phyloP scores from a whole-genome alignment of 53 echinoderm and acorn worm species.

The Pentamera pediparva region DNA sequence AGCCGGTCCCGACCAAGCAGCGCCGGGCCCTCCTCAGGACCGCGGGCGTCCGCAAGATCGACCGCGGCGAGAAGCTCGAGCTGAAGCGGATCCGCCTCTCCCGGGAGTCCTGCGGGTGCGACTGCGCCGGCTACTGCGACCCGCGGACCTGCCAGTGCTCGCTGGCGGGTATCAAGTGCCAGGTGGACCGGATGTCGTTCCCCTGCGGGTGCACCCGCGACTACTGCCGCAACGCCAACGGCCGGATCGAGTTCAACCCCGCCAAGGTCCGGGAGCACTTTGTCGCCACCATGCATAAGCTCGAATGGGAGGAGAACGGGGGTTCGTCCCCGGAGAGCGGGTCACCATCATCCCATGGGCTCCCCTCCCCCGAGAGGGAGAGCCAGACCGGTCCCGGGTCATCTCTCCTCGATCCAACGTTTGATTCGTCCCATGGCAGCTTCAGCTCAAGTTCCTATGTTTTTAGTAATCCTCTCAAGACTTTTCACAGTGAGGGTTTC shows the following conservation, averaged over 20 bases:
- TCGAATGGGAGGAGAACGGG: constrained; percentile 59
- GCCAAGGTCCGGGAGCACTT: constrained; percentile 87
- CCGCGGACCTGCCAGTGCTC: constrained; percentile 81
- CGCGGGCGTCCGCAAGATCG: constrained; percentile 88
- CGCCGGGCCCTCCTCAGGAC: constrained; percentile 67
- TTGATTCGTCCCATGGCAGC: constrained; percentile 6
- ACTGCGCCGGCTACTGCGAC: constrained; percentile 72
- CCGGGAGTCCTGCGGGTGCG: constrained; percentile 88
- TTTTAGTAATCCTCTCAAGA: constrained; percentile 42
- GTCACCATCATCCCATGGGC: constrained; percentile 26
- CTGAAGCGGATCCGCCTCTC: constrained; percentile 87
- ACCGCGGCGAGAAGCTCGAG: constrained; percentile 89
- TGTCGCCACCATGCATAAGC: constrained; percentile 76
- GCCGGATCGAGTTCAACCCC: constrained; percentile 94
- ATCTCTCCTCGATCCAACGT: neutral
- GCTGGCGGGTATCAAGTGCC: constrained; percentile 91
- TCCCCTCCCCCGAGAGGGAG: constrained; percentile 18
- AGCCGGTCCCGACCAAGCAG: constrained; percentile 94
- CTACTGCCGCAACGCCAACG: constrained; percentile 69
- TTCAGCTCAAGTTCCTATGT: constrained; percentile 33
- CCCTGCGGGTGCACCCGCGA: constrained; percentile 94
- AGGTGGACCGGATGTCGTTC: constrained; percentile 88
- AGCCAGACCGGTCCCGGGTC: constrained; percentile 43
- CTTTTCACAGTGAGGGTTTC: neutral
- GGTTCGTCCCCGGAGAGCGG: no score